Evolutionary conservation across 1,140 invertebrate species (phyloP), one percentile per base, ranked within the genome.

Genomic region (Lamellibrachia luymesi): DNA sequence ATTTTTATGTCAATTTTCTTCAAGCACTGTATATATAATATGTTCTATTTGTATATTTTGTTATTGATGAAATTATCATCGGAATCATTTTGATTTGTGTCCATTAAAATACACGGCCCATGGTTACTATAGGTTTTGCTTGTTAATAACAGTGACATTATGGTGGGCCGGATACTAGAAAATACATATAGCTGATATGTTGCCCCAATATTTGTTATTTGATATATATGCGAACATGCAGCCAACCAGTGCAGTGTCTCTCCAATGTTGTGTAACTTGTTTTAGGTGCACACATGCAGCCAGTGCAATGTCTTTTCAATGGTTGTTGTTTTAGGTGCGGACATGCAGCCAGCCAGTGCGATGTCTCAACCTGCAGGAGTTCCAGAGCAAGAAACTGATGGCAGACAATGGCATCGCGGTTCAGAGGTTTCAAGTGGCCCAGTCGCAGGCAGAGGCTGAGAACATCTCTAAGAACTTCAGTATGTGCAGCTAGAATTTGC

Each of bases 331-430:
- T 93, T 90, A 93, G 93, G 50, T 56, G n/a, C 4, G 52, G n/a
- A n/a, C 91, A 64, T 27, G 51, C 25, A 92, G 56, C 10, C 27
- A 50, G 49, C 93, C 90, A n/a, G 92, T 90, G 10, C 96, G 98
- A 93, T 96, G 97, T 95, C 97, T 99, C 91, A 99, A 99, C 97
- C 97, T 99, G 8, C 97, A 99, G 94, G 99, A 99, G 97, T 99
- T 99, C 96, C 99, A 99, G 96, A 99, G 99, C 95, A 99, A 99
- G 97, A 97, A 98, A 95, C 96, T 99, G 4, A 97, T 99, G 93
- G 97, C 97, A 94, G 98, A 99, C 95, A 97, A 98, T 97, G 98
- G 98, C 10, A 98, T 99, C 25, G 97, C 98, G 50, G 98, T 99
- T 92, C 99, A 99, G 96, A 98, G 98, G 95, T 99, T 99, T 96